Evolutionary conservation across 2,113 vertebrate genomes (phyloP).

Genomic region (Ammodytes dubius): DNA sequence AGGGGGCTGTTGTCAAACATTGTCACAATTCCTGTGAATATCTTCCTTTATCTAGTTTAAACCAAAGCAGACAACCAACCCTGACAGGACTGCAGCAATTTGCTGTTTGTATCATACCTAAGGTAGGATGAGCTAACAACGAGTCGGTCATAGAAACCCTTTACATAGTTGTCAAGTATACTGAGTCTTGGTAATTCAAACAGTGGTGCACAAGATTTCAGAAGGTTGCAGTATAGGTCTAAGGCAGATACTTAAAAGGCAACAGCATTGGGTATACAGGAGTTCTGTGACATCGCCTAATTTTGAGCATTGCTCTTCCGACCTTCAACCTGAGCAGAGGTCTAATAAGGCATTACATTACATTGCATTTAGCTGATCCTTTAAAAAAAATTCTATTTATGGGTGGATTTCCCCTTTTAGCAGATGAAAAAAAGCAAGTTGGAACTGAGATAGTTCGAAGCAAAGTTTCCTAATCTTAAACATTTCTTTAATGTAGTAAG

Average conservation of each 20-base stretch:
- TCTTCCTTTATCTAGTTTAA: background rate
- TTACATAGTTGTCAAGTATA: background rate
- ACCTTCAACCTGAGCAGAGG: background rate
- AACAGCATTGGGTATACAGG: background rate
- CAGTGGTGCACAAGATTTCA: background rate
- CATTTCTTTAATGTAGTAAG: background rate
- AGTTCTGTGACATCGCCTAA: no score
- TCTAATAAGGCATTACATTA: background rate
- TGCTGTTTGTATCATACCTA: background rate
- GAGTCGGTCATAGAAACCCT: background rate
- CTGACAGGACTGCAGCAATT: background rate
- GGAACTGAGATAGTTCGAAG: conserved; percentile 43
- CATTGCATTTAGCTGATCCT: background rate
- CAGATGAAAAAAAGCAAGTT: background rate
- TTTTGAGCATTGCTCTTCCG: no score
- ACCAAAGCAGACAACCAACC: background rate
- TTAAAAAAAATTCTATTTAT: background rate
- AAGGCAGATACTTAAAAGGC: background rate
- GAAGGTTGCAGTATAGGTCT: background rate
- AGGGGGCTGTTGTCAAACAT: background rate
- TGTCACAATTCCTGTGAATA: background rate
- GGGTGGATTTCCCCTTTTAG: background rate
- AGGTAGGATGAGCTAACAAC: background rate
- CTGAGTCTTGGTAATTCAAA: background rate
- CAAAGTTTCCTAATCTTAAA: background rate